Evolutionary conservation across 2,888 invertebrate species (phyloP).

Genomic region (Cordylochernes scorpioides): DNA sequence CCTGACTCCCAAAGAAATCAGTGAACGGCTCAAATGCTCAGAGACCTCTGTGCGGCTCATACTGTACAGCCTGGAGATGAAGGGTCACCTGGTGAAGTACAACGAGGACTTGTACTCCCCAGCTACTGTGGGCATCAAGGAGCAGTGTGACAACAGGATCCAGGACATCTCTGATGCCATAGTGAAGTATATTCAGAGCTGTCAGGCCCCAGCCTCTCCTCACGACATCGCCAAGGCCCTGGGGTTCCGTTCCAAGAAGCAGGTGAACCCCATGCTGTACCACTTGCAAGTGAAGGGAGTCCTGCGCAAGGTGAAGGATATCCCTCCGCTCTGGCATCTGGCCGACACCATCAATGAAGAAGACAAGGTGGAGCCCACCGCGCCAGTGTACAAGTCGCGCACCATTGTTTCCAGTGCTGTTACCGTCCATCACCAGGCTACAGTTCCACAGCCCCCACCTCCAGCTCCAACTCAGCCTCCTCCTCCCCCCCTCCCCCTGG

Average conservation of each 20-base stretch:
- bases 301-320: slow-evolving; percentile 12
- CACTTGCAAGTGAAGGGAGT: slow-evolving; percentile 12
- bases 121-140: no score
- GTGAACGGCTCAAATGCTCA: no score
- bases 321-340: slow-evolving; percentile 14
- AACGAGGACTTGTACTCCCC: no score
- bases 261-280: slow-evolving; percentile 12
- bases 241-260: slow-evolving; percentile 12
- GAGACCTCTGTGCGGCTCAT: no score
- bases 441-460: not conserved
- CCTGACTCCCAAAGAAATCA: no score
- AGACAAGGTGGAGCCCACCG: not conserved
- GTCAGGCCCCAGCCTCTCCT: slow-evolving; percentile 9
- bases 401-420: not conserved
- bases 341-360: slow-evolving; percentile 6
- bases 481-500: not conserved
- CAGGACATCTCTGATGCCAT: slow-evolving; percentile 8
- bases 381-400: not conserved
- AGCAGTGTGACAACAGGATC: no score
- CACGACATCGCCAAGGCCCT: slow-evolving; percentile 10
- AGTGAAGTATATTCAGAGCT: slow-evolving; percentile 9
- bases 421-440: not conserved
- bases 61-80: no score
- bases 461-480: not conserved
- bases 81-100: no score